These are phyloP conservation scores for Papilio protenor DNA, from an alignment of 2,888 invertebrate species.

Conservation along the genomic window DNA sequence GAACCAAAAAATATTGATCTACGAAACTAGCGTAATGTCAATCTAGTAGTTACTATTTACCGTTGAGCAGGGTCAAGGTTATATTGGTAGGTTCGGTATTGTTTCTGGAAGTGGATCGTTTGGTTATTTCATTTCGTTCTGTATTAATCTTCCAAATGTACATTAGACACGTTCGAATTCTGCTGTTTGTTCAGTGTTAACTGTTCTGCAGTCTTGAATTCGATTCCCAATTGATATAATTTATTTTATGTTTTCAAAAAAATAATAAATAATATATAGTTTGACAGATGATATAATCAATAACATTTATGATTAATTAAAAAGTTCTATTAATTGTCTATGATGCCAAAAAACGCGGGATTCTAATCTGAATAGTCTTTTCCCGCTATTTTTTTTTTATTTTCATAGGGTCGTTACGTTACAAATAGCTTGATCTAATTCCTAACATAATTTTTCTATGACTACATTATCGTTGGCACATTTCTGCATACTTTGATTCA, in stretches of 20 bases:
- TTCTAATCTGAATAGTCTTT: not conserved
- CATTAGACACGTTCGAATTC: not conserved
- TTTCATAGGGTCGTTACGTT: not conserved
- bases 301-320: not conserved
- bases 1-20: constrained; percentile 9
- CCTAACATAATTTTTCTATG: constrained; percentile 9
- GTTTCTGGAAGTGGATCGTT: constrained; percentile 9
- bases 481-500: not conserved
- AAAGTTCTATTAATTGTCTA: not conserved
- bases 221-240: not conserved
- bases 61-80: constrained; percentile 14
- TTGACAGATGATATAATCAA: not conserved
- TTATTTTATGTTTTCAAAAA: not conserved
- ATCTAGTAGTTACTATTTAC: not conserved
- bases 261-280: not conserved
- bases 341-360: not conserved
- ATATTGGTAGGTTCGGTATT: constrained; percentile 1
- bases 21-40: constrained; percentile 6
- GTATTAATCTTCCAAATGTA: not conserved
- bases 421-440: constrained; percentile 11
- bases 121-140: not conserved
- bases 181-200: not conserved
- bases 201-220: not conserved
- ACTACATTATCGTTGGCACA: constrained; percentile 7
- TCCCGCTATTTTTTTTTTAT: no score